Percentiles rank a stretch among this genome's conserved stretches.
These are phyloP conservation scores for Choreutis nemorana DNA, from an alignment of 2,888 invertebrate genomes.

Conservation along the genomic window DNA sequence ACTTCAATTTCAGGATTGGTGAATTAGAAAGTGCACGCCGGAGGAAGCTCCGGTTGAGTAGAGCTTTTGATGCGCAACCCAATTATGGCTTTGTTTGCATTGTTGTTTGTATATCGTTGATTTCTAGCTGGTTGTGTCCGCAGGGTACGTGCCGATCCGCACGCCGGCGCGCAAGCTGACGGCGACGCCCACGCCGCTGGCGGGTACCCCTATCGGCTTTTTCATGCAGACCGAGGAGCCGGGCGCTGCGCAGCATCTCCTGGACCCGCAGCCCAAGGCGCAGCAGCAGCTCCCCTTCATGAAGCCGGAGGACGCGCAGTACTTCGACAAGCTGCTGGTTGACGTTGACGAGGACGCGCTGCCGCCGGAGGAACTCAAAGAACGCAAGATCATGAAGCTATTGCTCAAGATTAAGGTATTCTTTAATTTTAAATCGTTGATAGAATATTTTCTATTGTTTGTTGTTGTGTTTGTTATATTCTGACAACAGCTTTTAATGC, in stretches of 20 bases:
- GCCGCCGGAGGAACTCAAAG: constrained; percentile 96
- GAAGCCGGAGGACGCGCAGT: constrained; percentile 99
- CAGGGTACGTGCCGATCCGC: constrained; percentile 92
- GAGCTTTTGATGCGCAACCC: neutral
- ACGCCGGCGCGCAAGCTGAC: constrained; percentile 98
- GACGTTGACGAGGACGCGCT: constrained; percentile 98
- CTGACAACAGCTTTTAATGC: too few species aligned
- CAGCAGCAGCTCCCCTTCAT: constrained; percentile 93
- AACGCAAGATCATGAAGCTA: constrained; percentile 98
- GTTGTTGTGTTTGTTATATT: too few species aligned
- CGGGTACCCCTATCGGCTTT: constrained; percentile 91
- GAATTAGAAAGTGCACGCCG: constrained; percentile 39
- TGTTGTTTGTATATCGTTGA: constrained; percentile 9
- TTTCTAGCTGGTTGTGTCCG: too few species aligned
- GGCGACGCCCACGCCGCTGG: constrained; percentile 97
- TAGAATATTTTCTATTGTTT: constrained; percentile 8
- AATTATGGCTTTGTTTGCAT: constrained; percentile 12
- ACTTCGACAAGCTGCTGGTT: constrained; percentile 97
- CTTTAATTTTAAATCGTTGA: neutral
- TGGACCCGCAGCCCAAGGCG: constrained; percentile 97
- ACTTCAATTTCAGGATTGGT: constrained; percentile 62
- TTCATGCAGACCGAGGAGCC: constrained; percentile 94
- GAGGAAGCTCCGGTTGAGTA: constrained; percentile 18
- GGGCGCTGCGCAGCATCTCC: constrained; percentile 77
- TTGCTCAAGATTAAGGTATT: constrained; percentile 90